A percentile compares a stretch with the other conserved stretches of the same genome.
These are phyloP conservation scores for Himantopus leucocephalus DNA, from an alignment of 2,113 vertebrate genomes.

Conservation along the genomic window DNA sequence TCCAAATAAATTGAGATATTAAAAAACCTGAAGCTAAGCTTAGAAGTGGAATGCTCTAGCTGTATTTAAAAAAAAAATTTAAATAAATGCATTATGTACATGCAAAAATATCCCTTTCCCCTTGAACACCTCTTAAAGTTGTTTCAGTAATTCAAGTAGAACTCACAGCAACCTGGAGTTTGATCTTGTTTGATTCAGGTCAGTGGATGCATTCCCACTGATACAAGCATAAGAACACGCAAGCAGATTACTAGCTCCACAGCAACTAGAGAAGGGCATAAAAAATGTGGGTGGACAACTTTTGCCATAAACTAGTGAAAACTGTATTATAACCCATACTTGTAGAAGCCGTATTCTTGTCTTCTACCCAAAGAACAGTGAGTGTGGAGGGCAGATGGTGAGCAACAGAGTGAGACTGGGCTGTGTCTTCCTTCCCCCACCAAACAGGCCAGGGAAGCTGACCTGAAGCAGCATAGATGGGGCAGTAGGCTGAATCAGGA, in stretches of 20 bases:
- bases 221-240: neutral
- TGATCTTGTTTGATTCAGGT: neutral
- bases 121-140: neutral
- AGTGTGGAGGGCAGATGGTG: neutral
- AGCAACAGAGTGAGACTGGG: neutral
- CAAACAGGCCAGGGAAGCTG: accelerated
- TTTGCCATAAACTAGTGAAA: neutral
- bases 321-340: neutral
- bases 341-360: neutral
- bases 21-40: neutral
- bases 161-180: neutral
- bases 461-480: neutral
- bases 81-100: neutral
- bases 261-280: neutral
- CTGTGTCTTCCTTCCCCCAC: neutral
- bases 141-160: neutral
- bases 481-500: neutral
- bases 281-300: neutral
- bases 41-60: neutral
- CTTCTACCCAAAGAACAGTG: neutral
- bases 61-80: neutral
- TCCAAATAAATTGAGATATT: neutral
- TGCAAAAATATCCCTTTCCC: neutral
- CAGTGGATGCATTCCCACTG: neutral
- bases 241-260: neutral